Conservation (phyloP, 2,797 vertebrate species). For the Lithobates sylvaticus region DNA sequence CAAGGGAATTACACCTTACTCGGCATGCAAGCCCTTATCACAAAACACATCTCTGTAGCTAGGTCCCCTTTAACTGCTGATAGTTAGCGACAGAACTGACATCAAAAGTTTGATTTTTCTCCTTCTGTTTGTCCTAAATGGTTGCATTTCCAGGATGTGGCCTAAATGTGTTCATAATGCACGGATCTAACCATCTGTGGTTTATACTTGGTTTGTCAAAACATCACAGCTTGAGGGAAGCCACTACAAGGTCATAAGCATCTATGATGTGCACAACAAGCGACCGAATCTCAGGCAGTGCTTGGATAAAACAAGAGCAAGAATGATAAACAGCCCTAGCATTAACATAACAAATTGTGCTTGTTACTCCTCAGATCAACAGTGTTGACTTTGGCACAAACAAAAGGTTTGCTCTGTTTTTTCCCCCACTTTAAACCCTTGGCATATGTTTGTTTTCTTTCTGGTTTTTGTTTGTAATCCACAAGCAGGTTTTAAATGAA, state of each 20-base stretch:
- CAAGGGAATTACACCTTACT: no score
- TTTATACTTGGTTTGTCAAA: slow-evolving; percentile 49
- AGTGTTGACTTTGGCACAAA: slow-evolving; percentile 64
- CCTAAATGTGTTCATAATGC: not conserved
- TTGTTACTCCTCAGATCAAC: slow-evolving; percentile 49
- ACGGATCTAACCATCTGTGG: slow-evolving; percentile 25
- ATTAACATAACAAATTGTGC: slow-evolving; percentile 59
- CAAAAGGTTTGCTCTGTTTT: slow-evolving; percentile 49
- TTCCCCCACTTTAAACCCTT: slow-evolving; percentile 45
- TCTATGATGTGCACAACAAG: slow-evolving; percentile 25
- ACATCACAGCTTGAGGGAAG: slow-evolving; percentile 27
- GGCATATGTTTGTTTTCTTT: slow-evolving; percentile 27
- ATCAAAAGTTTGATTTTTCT: not conserved
- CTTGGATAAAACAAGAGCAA: slow-evolving; percentile 16
- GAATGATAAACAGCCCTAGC: slow-evolving; percentile 62
- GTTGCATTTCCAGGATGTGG: not conserved
- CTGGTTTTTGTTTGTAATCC: slow-evolving; percentile 65
- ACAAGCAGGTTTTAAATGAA: slow-evolving; percentile 59
- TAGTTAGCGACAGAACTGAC: slow-evolving; percentile 17
- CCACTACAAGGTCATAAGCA: slow-evolving; percentile 13
- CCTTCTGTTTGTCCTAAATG: not conserved
- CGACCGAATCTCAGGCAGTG: slow-evolving; percentile 4
- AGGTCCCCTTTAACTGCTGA: slow-evolving; percentile 1
- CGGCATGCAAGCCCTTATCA: no score
- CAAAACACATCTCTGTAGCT: no score